Conservation (phyloP, 1,140 invertebrate genomes). For the Trichogramma pretiosum region DNA sequence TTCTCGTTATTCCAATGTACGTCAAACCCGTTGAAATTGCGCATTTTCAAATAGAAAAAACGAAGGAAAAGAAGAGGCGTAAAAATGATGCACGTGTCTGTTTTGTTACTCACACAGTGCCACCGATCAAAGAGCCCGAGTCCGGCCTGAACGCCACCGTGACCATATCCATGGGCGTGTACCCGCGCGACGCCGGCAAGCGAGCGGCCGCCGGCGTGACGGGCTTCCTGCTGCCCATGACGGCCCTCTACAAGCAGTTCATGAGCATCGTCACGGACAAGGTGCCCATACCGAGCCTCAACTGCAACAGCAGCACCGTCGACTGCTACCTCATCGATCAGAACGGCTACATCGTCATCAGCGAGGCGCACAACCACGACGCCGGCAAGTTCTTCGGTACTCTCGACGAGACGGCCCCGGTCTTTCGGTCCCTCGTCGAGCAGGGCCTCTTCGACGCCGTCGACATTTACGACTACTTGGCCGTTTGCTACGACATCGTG, state of each 20-base stretch:
- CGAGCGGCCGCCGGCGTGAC: conserved; percentile 81
- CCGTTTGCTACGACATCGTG: conserved; percentile 53
- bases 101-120: no score
- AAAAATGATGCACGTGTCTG: no score
- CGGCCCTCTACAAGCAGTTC: conserved; percentile 57
- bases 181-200: conserved; percentile 64
- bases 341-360: conserved; percentile 80
- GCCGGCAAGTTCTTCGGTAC: conserved; percentile 80
- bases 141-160: conserved; percentile 50
- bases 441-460: conserved; percentile 66
- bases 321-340: conserved; percentile 83
- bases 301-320: conserved; percentile 50
- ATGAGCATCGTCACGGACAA: conserved; percentile 50
- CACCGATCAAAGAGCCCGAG: conserved; percentile 46
- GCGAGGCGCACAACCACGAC: conserved; percentile 56
- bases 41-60: no score
- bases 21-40: no score
- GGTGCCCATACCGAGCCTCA: conserved; percentile 24
- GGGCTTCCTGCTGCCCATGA: conserved; percentile 72
- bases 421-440: conserved; percentile 69
- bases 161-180: conserved; percentile 77
- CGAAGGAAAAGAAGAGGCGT: no score
- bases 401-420: conserved; percentile 55
- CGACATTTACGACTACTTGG: conserved; percentile 79
- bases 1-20: no score